These are phyloP conservation scores for Harpegnathos saltator DNA, from an alignment of 1,140 invertebrate species.

Conservation along the genomic window DNA sequence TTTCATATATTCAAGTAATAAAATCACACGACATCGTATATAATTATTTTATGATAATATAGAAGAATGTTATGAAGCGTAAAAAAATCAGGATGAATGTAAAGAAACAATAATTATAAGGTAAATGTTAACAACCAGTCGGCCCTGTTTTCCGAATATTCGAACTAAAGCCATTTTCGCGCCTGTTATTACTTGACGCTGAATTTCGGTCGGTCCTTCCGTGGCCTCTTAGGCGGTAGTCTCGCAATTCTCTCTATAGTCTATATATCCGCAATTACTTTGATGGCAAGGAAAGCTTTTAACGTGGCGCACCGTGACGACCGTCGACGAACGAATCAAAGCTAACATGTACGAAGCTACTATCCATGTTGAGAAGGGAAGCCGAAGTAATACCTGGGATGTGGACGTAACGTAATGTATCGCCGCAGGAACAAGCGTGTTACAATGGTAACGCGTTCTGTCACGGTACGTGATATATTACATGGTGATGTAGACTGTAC, in stretches of 20 bases:
- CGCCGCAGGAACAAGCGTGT: constrained; percentile 70
- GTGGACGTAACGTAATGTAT: constrained; percentile 74
- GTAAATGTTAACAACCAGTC: neutral
- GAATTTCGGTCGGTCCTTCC: constrained; percentile 73
- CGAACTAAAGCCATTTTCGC: neutral
- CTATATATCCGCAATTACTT: constrained; percentile 80
- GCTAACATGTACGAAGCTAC: constrained; percentile 67
- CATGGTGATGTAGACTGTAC: constrained; percentile 59
- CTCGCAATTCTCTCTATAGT: constrained; percentile 72
- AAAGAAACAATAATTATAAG: constrained; percentile 4
- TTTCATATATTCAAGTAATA: neutral
- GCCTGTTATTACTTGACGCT: constrained; percentile 78
- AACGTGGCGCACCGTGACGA: constrained; percentile 72
- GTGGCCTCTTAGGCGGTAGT: constrained; percentile 46
- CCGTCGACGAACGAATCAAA: constrained; percentile 71
- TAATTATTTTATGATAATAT: neutral
- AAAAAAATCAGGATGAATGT: neutral
- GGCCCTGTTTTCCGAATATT: neutral
- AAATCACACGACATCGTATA: neutral
- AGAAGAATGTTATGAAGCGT: neutral
- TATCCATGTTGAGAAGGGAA: constrained; percentile 68
- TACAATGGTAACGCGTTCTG: constrained; percentile 73
- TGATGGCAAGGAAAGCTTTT: constrained; percentile 79
- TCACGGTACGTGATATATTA: constrained; percentile 70
- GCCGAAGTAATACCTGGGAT: constrained; percentile 74